Evolutionary conservation across 2,797 vertebrate genomes (phyloP), one percentile per base, ranked within the genome.

Genomic region (Alauda arvensis): DNA sequence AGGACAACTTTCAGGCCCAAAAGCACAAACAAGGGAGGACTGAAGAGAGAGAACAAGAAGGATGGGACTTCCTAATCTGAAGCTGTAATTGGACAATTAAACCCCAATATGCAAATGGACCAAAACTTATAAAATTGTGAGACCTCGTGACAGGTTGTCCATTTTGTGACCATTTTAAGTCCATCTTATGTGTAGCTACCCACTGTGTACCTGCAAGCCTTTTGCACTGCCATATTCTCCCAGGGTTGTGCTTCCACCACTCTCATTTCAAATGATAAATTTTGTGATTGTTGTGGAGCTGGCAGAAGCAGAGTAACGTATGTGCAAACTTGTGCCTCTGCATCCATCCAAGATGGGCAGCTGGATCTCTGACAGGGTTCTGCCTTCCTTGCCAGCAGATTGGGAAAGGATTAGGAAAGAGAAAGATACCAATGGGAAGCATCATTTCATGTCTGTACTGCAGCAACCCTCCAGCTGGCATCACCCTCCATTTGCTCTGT

Each of bases 341-440:
- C 39, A 79, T n/a, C 74, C 65, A 69, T 10, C 23, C 0, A 0
- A 82, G 59, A 71, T 24, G 42, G 75, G 46, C 75, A 91, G 71
- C 61, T 82, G 89, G 42, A 80, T 55, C 37, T 89, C 42, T 77
- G 18, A 60, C 46, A 25, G 23, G 33, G 65, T 66, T 26, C 85
- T 82, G 55, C 51, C 65, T 77, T 75, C 61, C 76, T 71, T 56
- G 78, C 91, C 78, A 93, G 62, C 33, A 88, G 86, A 88, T 93
- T 93, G 85, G 84, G 42, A 45, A 80, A 80, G 78, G 75, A 93
- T 94, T 88, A 71, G 45, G 66, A 48, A 86, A 68, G 87, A 84
- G 74, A 67, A 56, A 28, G 48, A 82, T 45, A 92, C 66, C 66
- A 71, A 68, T 23, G 52, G 72, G 52, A 56, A 63, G 52, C 72